Percentiles rank a stretch among this genome's conserved stretches.
Conservation (phyloP, 2,888 invertebrate species). For the Drosophila crucigera region DNA sequence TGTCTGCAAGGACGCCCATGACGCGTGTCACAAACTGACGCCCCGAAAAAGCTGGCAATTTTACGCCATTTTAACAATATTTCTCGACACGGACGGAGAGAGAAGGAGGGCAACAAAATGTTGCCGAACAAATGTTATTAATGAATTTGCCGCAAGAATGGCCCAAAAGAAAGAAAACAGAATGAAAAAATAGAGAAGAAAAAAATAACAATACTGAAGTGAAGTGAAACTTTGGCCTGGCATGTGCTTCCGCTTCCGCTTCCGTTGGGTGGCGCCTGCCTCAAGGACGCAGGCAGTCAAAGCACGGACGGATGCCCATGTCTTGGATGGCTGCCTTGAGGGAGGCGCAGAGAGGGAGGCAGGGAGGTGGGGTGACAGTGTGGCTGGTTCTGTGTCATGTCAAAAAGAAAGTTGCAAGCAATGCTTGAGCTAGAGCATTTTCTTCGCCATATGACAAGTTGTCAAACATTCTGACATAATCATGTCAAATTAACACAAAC, state of each 20-base stretch:
- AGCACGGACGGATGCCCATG: conserved; percentile 7
- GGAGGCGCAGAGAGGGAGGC: background rate
- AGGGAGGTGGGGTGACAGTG: background rate
- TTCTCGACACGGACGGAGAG: conserved; percentile 39
- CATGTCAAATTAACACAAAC: conserved; percentile 78
- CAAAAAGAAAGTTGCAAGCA: conserved; percentile 15
- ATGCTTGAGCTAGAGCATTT: conserved; percentile 7
- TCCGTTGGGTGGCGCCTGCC: conserved; percentile 39
- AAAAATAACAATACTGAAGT: conserved; percentile 3
- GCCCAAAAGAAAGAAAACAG: conserved; percentile 15
- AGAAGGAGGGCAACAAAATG: conserved; percentile 8
- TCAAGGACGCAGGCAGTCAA: conserved; percentile 47
- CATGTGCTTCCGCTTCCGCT: conserved; percentile 73
- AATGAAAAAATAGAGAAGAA: conserved; percentile 1
- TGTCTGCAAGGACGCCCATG: conserved; percentile 46
- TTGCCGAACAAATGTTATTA: conserved; percentile 72
- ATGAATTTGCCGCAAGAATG: conserved; percentile 65
- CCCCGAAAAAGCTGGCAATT: conserved; percentile 70
- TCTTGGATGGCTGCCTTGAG: background rate
- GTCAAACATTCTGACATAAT: conserved; percentile 81
- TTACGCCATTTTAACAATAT: conserved; percentile 81
- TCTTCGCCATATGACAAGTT: conserved; percentile 66
- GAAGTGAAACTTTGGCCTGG: conserved; percentile 46
- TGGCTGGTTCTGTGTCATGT: background rate
- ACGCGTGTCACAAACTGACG: conserved; percentile 57